Evolutionary conservation across 1,140 invertebrate species (phyloP).

Genomic region (Cydia strobilella): DNA sequence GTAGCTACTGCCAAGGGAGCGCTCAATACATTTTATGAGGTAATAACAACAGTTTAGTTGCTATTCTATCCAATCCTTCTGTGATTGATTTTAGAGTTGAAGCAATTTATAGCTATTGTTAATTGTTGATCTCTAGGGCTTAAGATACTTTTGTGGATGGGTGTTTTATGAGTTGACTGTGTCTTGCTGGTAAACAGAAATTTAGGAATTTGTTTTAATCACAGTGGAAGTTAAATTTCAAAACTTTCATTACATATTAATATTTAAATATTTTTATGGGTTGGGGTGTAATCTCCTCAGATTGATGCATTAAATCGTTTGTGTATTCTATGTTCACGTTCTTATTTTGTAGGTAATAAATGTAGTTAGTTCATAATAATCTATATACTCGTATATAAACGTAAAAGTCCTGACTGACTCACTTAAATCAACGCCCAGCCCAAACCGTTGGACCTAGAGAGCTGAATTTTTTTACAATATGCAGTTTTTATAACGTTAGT

Average conservation of each 20-base stretch:
- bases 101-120: conserved; percentile 45
- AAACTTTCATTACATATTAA: neutral
- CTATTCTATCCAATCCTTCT: conserved; percentile 25
- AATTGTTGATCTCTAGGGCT: conserved; percentile 35
- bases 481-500: no score
- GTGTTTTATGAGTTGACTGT: neutral
- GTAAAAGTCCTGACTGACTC: no score
- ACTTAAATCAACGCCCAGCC: no score
- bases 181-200: neutral
- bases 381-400: no score
- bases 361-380: no score
- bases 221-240: neutral
- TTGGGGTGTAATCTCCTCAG: neutral
- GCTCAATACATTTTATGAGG: conserved; percentile 40
- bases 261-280: neutral
- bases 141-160: neutral
- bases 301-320: neutral
- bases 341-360: no score
- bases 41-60: conserved; percentile 41
- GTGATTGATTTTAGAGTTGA: conserved; percentile 59
- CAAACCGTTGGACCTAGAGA: no score
- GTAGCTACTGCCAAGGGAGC: conserved; percentile 31
- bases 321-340: neutral
- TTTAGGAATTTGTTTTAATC: neutral
- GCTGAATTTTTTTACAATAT: no score